phyloP scores from a whole-genome alignment of 2,888 invertebrate species.

The Tineola bisselliella region DNA sequence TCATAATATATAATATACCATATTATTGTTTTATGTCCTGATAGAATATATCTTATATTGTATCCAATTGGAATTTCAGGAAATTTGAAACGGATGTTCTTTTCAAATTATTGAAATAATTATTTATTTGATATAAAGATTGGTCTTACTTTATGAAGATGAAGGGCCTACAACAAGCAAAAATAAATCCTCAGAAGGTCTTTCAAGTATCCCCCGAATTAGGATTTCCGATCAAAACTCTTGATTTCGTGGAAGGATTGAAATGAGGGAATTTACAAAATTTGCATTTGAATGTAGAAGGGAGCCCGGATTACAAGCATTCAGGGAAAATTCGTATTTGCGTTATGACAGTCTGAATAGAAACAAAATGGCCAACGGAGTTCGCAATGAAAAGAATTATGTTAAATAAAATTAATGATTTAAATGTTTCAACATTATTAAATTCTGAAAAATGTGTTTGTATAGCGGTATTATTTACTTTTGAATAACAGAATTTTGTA shows the following conservation, averaged over 20 bases:
- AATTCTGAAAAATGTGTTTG: not conserved
- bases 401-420: constrained; percentile 6
- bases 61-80: too few species aligned
- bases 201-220: constrained; percentile 6
- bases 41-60: too few species aligned
- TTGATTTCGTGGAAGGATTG: constrained; percentile 36
- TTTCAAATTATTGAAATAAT: too few species aligned
- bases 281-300: constrained; percentile 33
- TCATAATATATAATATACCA: too few species aligned
- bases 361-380: constrained; percentile 21
- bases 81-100: too few species aligned
- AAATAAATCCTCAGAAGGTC: not conserved
- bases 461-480: not conserved
- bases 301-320: constrained; percentile 29
- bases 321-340: constrained; percentile 32
- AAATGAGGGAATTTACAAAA: constrained; percentile 32
- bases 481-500: too few species aligned
- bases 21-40: too few species aligned
- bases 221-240: constrained; percentile 18
- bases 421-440: not conserved
- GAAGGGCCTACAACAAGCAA: too few species aligned
- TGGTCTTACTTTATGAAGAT: too few species aligned
- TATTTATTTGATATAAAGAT: too few species aligned
- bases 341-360: constrained; percentile 21
- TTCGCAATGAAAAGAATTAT: constrained; percentile 7